Base-by-base conservation (phyloP, 1,140 invertebrate species). In the Meloidogyne hapla region DNA sequence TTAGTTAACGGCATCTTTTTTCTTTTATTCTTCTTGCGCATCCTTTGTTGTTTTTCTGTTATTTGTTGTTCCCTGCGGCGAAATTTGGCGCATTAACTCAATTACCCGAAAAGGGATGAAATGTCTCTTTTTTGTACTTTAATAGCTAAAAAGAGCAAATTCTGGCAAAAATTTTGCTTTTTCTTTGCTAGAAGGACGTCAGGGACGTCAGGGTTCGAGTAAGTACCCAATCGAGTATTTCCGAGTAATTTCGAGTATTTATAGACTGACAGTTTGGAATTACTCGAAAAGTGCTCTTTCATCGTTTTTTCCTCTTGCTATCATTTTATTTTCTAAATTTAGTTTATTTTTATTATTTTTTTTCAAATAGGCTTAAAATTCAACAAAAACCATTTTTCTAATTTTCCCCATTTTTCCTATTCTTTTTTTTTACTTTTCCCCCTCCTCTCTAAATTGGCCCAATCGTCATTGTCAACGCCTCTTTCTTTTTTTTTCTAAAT, bases 1-100 rank as follows among this genome's bases (percentile, higher is more conserved):
- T 56, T 5, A 56, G 48, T 56, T n/a, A 56, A 56, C 48, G 48
- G 48, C 48, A 56, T 21, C 48, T 56, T 56, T 56, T 56, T 5
- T n/a, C 42, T 21, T 56, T n/a, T n/a, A 1, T 33, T 33, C 9
- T 33, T 33, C 18, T 13, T n/a, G 18, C 18, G 18, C 18, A n/a
- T n/a, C n/a, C 48, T 56, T 56, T n/a, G 4, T 56, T 56, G n/a
- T 56, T n/a, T n/a, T n/a, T n/a, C n/a, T 56, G 18, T 56, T 56
- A 56, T n/a, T 45, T 45, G 13, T 45, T 15, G n/a, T n/a, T 21
- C 48, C 48, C 48, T 56, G 48, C 48, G 48, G 48, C n/a, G 48
- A 56, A 56, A 56, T 56, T 56, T n/a, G 48, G 48, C 48, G 48
- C 48, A n/a, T 56, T 56, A 56, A 56, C n/a, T 56, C 48, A 56